A percentile compares a stretch with the other conserved stretches of the same genome.
Evolutionary conservation across 2,888 invertebrate genomes (phyloP).

Genomic region (Caenorhabditis wallacei): DNA sequence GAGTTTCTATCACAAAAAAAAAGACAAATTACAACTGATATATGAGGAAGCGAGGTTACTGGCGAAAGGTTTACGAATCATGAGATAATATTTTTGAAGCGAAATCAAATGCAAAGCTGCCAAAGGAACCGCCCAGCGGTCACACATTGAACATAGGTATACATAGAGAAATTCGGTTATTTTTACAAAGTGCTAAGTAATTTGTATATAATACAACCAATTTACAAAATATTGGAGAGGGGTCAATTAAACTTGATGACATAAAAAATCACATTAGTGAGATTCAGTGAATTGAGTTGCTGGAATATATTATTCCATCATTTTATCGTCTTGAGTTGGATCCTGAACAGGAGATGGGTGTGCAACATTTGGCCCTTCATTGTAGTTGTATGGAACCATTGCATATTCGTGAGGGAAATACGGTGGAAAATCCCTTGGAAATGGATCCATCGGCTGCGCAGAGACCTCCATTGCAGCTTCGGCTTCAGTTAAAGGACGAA

Average conservation of each 20-base stretch:
- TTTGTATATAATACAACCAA: too few species aligned
- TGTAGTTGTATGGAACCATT: constrained; percentile 23
- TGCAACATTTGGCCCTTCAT: constrained; percentile 14
- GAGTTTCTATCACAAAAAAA: constrained; percentile 12
- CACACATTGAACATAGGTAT: neutral
- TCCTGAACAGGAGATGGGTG: constrained; percentile 29
- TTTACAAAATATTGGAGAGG: too few species aligned
- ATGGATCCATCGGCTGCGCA: constrained; percentile 48
- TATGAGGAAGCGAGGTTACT: neutral
- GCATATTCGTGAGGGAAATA: neutral
- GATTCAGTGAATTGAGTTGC: neutral
- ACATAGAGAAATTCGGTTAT: neutral
- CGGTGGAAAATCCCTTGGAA: neutral
- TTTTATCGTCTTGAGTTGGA: constrained; percentile 30
- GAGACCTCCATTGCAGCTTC: constrained; percentile 34
- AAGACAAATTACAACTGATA: neutral
- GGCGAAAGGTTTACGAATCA: too few species aligned
- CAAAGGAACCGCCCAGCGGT: neutral
- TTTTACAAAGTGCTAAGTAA: neutral
- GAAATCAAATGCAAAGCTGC: neutral
- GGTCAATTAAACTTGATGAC: too few species aligned
- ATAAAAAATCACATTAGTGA: too few species aligned
- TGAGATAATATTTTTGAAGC: neutral
- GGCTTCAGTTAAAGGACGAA: constrained; percentile 34
- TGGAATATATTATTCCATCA: constrained; percentile 42